These are phyloP conservation scores for Saccopteryx leptura DNA, from an alignment of 2,113 vertebrate species.

Conservation along the genomic window DNA sequence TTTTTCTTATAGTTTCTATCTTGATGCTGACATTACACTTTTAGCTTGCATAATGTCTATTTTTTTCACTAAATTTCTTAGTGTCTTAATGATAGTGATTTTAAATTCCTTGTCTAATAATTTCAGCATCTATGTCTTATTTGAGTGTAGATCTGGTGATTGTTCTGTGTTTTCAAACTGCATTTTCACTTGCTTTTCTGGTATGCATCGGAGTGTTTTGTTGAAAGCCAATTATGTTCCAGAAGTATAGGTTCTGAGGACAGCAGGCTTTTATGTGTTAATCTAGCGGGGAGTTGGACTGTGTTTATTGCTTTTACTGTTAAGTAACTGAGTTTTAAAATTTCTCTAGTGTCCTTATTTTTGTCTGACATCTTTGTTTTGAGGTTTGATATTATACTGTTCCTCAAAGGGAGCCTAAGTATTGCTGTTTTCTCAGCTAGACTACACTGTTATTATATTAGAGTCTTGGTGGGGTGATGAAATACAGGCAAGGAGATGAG, in stretches of 20 bases:
- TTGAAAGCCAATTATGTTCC: neutral
- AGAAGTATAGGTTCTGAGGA: neutral
- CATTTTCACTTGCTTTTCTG: neutral
- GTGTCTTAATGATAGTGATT: neutral
- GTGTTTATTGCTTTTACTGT: neutral
- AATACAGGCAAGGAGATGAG: neutral
- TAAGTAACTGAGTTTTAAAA: neutral
- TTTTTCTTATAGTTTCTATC: neutral
- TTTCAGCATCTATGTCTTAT: neutral
- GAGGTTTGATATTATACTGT: neutral
- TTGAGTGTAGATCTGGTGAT: neutral
- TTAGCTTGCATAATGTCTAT: neutral
- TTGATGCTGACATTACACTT: neutral
- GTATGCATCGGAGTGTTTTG: neutral
- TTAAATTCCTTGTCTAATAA: neutral
- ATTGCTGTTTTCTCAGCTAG: neutral
- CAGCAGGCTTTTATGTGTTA: neutral
- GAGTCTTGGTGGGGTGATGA: neutral
- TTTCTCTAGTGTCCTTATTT: neutral
- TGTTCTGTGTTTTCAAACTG: neutral
- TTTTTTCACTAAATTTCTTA: neutral
- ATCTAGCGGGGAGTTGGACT: neutral
- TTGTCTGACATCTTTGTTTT: neutral
- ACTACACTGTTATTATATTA: neutral
- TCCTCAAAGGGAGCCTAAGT: neutral